These are phyloP conservation scores for Leptinotarsa haldemani DNA, from an alignment of 2,888 invertebrate species.

Conservation along the genomic window DNA sequence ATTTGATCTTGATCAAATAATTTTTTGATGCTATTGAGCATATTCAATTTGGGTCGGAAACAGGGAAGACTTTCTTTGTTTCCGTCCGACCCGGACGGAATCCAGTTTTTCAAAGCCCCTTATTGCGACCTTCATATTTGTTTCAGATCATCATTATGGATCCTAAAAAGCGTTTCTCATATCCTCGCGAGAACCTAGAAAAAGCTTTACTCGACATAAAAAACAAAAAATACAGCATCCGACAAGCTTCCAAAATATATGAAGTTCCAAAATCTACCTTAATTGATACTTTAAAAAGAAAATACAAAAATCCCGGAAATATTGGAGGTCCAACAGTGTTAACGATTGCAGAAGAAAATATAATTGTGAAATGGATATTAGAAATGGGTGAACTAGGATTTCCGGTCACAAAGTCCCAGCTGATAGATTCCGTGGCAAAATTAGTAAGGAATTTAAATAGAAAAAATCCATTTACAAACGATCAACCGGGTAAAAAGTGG, in stretches of 20 bases:
- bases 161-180: too few relatives aligned
- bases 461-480: conserved; percentile 51
- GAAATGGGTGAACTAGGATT: conserved; percentile 12
- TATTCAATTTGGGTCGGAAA: too few relatives aligned
- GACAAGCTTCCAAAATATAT: conserved; percentile 16
- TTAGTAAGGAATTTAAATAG: conserved; percentile 42
- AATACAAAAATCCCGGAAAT: conserved; percentile 6
- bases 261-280: conserved; percentile 16
- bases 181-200: too few relatives aligned
- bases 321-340: conserved; percentile 5
- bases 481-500: conserved; percentile 57
- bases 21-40: too few relatives aligned
- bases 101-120: too few relatives aligned
- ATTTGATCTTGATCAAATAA: too few relatives aligned
- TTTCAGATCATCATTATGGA: too few relatives aligned
- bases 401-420: conserved; percentile 18
- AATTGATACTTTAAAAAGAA: not conserved
- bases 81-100: too few relatives aligned
- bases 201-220: too few relatives aligned
- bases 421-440: conserved; percentile 36
- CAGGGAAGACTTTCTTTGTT: too few relatives aligned
- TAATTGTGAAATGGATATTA: conserved; percentile 1
- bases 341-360: conserved; percentile 4
- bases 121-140: too few relatives aligned
- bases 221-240: not conserved